Percentiles rank a stretch among this genome's conserved stretches.
Conservation (phyloP, 2,888 invertebrate genomes). For the Perithous albicinctus region DNA sequence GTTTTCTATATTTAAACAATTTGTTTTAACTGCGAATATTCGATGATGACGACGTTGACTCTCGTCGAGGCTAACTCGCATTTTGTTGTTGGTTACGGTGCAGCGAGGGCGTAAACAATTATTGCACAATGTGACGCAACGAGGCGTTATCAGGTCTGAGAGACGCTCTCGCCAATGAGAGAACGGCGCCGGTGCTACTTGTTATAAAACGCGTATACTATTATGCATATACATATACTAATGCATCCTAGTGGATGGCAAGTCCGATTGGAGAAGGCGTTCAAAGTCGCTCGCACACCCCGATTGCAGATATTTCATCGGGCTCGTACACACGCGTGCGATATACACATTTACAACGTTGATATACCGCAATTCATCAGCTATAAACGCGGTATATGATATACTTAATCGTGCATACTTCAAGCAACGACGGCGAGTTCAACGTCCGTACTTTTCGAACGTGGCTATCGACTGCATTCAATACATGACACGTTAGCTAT, state of each 20-base stretch:
- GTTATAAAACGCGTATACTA: too few relatives aligned
- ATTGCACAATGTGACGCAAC: slow-evolving; percentile 77
- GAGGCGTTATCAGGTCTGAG: slow-evolving; percentile 50
- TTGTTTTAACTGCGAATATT: not conserved
- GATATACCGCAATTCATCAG: slow-evolving; percentile 4
- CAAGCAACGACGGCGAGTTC: slow-evolving; percentile 55
- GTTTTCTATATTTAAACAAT: not conserved
- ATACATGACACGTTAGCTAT: slow-evolving; percentile 36
- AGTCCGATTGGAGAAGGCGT: slow-evolving; percentile 65
- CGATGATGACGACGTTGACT: slow-evolving; percentile 18
- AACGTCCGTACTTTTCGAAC: slow-evolving; percentile 59
- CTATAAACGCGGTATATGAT: not conserved
- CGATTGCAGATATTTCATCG: slow-evolving; percentile 44
- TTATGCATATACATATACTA: not conserved
- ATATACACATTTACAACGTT: not conserved
- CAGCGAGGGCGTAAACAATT: slow-evolving; percentile 61
- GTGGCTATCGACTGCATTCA: slow-evolving; percentile 47
- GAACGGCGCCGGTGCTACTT: slow-evolving; percentile 11
- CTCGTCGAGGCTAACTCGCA: not conserved
- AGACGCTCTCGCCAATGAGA: not conserved
- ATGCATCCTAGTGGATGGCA: slow-evolving; percentile 47
- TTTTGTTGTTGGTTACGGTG: slow-evolving; percentile 37
- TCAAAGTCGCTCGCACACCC: slow-evolving; percentile 60
- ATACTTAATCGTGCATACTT: slow-evolving; percentile 48
- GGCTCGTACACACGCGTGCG: not conserved